A percentile compares a stretch with the other conserved stretches of the same genome.
Conservation (phyloP, 2,888 invertebrate species). For the Anthoptus insignis region DNA sequence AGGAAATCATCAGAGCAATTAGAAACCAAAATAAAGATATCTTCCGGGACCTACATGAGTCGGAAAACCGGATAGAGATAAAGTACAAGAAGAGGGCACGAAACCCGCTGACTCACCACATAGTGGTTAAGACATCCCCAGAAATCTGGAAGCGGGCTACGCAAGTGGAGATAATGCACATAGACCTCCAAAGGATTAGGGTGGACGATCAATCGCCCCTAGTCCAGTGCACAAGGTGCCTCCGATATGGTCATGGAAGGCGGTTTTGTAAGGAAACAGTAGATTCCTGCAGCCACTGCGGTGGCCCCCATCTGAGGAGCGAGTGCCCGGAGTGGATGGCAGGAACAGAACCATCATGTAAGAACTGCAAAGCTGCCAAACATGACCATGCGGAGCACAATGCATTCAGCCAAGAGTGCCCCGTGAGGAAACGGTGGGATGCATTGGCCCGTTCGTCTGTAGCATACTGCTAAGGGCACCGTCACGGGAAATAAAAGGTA, state of each 20-base stretch:
- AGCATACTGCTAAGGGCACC: conserved; percentile 41
- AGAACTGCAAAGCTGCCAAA: neutral
- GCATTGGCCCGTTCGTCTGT: conserved; percentile 30
- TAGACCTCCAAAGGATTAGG: neutral
- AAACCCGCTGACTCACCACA: conserved; percentile 6
- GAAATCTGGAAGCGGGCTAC: neutral
- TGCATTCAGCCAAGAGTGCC: conserved; percentile 35
- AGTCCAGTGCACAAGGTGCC: neutral
- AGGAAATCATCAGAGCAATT: conserved; percentile 31
- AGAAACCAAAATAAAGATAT: conserved; percentile 23
- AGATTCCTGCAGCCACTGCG: neutral
- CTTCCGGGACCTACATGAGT: no score
- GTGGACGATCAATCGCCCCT: conserved; percentile 11
- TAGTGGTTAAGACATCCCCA: conserved; percentile 7
- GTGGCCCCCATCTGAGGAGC: conserved; percentile 5
- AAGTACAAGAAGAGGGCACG: conserved; percentile 21
- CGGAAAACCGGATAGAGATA: neutral
- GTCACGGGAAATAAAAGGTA: neutral
- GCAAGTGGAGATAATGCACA: neutral
- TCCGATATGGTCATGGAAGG: neutral
- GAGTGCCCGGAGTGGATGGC: neutral
- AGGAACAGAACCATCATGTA: neutral
- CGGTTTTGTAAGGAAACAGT: neutral
- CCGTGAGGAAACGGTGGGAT: conserved; percentile 33
- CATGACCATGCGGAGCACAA: no score